Conservation (phyloP, 2,888 invertebrate genomes). For the Camponotus fellah region DNA sequence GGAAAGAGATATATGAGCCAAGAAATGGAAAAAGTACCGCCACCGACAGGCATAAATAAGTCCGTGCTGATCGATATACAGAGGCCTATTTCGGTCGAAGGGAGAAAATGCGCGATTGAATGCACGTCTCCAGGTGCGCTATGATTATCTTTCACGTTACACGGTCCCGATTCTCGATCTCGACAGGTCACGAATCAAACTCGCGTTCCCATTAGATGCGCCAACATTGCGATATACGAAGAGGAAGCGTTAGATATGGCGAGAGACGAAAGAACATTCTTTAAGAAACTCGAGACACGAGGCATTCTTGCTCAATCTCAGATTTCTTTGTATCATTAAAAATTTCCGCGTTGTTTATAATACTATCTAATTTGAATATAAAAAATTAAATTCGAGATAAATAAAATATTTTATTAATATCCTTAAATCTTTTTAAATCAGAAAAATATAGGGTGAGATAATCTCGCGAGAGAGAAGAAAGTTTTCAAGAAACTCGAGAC, state of each 20-base stretch:
- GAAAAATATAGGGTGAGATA: neutral
- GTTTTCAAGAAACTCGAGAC: neutral
- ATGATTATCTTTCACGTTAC: conserved; percentile 42
- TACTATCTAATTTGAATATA: neutral
- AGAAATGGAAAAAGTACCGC: conserved; percentile 35
- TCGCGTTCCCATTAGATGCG: conserved; percentile 41
- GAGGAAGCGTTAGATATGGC: neutral
- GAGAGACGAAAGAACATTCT: neutral
- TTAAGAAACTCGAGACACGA: neutral
- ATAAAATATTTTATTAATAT: neutral
- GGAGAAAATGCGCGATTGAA: conserved; percentile 44
- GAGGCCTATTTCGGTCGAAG: conserved; percentile 17
- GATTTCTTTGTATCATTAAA: neutral
- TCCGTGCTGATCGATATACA: conserved; percentile 35
- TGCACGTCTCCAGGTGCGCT: neutral
- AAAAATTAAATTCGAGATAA: neutral
- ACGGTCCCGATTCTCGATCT: conserved; percentile 26
- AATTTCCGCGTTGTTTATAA: neutral
- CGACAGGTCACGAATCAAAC: conserved; percentile 44
- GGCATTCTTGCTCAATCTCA: neutral
- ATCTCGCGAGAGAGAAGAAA: neutral
- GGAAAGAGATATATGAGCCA: neutral
- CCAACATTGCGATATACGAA: conserved; percentile 13
- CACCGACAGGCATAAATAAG: neutral
- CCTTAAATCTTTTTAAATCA: no score